Percentiles rank a stretch among this genome's conserved stretches.
Evolutionary conservation across 2,888 invertebrate species (phyloP).

Genomic region (Phengaris alcon): DNA sequence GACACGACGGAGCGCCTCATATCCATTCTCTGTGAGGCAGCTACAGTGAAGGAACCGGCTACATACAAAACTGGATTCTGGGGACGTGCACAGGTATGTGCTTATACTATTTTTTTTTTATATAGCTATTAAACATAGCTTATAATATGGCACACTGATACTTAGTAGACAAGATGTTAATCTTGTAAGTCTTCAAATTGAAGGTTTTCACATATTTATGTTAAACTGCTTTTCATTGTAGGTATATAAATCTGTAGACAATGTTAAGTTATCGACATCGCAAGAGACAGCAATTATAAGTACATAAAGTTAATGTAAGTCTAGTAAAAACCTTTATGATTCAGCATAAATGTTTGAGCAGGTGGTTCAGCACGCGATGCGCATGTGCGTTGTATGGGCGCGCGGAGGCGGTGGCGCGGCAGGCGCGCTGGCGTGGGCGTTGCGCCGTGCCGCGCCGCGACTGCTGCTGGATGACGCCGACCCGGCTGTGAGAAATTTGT

Average conservation of each 20-base stretch:
- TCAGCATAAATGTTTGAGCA: conserved; percentile 41
- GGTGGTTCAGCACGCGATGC: conserved; percentile 95
- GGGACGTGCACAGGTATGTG: conserved; percentile 89
- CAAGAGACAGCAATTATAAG: no score
- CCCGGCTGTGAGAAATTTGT: conserved; percentile 77
- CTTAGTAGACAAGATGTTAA: not conserved
- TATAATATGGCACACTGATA: not conserved
- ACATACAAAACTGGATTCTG: conserved; percentile 95
- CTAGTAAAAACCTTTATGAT: no score
- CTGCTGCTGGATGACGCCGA: conserved; percentile 95
- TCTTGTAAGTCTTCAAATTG: not conserved
- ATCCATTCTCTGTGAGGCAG: conserved; percentile 92
- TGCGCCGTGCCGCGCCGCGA: conserved; percentile 90
- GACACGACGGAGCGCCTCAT: conserved; percentile 90
- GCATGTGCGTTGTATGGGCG: conserved; percentile 94
- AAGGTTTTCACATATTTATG: not conserved
- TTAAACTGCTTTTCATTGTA: no score
- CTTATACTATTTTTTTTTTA: not conserved
- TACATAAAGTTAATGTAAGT: no score
- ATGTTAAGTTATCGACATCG: no score
- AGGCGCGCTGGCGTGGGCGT: conserved; percentile 86
- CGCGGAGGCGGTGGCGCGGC: conserved; percentile 91
- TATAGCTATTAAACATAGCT: not conserved
- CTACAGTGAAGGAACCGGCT: conserved; percentile 87
- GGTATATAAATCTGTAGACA: no score